These are phyloP conservation scores for Chrysolina americana DNA, from an alignment of 2,888 invertebrate species.

Conservation along the genomic window DNA sequence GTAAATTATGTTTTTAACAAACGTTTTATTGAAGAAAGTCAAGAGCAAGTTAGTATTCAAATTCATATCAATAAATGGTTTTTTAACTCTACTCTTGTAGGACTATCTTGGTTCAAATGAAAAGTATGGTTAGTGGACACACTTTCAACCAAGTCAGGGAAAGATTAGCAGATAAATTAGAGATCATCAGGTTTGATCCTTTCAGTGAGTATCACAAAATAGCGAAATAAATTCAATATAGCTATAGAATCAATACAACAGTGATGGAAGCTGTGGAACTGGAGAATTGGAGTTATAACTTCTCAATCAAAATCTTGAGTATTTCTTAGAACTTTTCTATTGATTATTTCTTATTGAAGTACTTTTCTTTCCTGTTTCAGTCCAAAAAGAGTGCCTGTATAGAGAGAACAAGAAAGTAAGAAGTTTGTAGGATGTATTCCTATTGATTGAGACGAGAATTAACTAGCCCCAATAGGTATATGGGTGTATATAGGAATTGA, in stretches of 20 bases:
- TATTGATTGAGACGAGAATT: not conserved
- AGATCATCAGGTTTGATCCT: slow-evolving; percentile 83
- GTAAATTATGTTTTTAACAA: slow-evolving; percentile 78
- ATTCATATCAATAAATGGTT: slow-evolving; percentile 24
- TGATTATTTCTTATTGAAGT: slow-evolving; percentile 7
- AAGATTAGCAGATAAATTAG: slow-evolving; percentile 84
- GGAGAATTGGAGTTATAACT: too few species aligned
- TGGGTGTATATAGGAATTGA: too few species aligned
- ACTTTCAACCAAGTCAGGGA: slow-evolving; percentile 78
- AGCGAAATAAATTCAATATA: too few species aligned
- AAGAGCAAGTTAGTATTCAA: slow-evolving; percentile 79
- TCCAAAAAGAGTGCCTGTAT: slow-evolving; percentile 77
- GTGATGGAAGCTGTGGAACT: too few species aligned
- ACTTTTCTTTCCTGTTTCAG: slow-evolving; percentile 73
- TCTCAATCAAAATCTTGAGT: too few species aligned
- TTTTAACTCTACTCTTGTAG: slow-evolving; percentile 70
- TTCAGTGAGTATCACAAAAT: slow-evolving; percentile 79
- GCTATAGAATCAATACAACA: too few species aligned
- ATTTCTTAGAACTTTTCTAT: too few species aligned
- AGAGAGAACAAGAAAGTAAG: slow-evolving; percentile 84
- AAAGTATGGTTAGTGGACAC: slow-evolving; percentile 86
- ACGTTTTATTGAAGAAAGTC: slow-evolving; percentile 78
- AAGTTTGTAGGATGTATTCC: slow-evolving; percentile 70
- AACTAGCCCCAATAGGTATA: too few species aligned
- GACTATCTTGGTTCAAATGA: slow-evolving; percentile 82